A percentile compares a stretch with the other conserved stretches of the same genome.
These are phyloP conservation scores for Chrysemys picta DNA, from an alignment of 2,113 vertebrate species.

Conservation along the genomic window DNA sequence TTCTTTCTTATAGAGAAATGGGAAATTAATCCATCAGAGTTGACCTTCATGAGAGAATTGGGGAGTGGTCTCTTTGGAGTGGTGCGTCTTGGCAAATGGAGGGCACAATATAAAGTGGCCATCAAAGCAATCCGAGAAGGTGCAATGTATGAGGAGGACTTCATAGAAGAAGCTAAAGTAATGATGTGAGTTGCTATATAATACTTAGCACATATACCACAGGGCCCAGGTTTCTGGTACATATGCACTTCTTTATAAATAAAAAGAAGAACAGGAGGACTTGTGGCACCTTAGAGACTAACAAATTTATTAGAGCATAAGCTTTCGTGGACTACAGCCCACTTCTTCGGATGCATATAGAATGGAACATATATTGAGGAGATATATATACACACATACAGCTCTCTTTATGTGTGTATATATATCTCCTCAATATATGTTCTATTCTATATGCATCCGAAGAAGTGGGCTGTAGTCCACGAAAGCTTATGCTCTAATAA, in stretches of 20 bases:
- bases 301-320: too few species aligned
- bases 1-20: conserved; percentile 85
- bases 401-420: too few species aligned
- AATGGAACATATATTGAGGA: too few species aligned
- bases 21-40: conserved; percentile 92
- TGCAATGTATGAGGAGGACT: conserved; percentile 96
- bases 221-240: background rate
- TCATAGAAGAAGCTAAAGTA: conserved; percentile 96
- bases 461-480: too few species aligned
- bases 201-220: background rate
- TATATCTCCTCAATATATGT: too few species aligned
- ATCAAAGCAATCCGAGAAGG: conserved; percentile 95
- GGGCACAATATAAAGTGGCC: conserved; percentile 91
- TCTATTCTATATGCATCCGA: too few species aligned
- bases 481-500: too few species aligned
- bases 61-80: conserved; percentile 92
- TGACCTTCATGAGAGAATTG: conserved; percentile 95
- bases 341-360: too few species aligned
- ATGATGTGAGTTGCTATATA: conserved; percentile 88
- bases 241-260: background rate
- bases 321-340: too few species aligned
- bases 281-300: too few species aligned
- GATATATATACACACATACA: too few species aligned
- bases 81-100: conserved; percentile 93
- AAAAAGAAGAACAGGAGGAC: too few species aligned